A percentile compares a stretch with the other conserved stretches of the same genome.
Conservation (phyloP, 2,888 invertebrate species). For the Cheilosia vernalis region DNA sequence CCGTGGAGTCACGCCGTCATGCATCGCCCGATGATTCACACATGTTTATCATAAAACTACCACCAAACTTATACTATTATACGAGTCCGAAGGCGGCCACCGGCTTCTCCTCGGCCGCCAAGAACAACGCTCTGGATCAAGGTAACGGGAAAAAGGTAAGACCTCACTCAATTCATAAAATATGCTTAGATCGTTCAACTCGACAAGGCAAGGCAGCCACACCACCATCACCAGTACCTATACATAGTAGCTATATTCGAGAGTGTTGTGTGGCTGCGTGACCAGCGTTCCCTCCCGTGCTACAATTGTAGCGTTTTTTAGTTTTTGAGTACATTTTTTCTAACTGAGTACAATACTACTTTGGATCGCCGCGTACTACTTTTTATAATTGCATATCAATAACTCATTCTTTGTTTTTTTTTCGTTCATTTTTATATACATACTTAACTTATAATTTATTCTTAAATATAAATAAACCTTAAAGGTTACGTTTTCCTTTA, state of each 20-base stretch:
- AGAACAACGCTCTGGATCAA: constrained; percentile 77
- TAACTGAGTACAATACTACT: no score
- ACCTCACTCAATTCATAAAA: constrained; percentile 71
- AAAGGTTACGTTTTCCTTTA: no score
- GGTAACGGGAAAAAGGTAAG: constrained; percentile 83
- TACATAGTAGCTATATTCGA: not conserved
- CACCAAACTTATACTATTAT: constrained; percentile 93
- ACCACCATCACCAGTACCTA: not conserved
- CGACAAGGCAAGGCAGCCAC: constrained; percentile 13
- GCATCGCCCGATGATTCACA: constrained; percentile 90
- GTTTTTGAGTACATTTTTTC: no score
- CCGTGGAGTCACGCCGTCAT: constrained; percentile 89
- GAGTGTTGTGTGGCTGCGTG: constrained; percentile 4
- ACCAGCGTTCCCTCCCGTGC: no score
- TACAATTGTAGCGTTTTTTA: no score
- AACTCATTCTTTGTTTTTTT: no score
- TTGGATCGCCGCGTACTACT: no score
- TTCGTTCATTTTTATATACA: no score
- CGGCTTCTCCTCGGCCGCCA: constrained; percentile 81
- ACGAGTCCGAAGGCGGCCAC: constrained; percentile 86
- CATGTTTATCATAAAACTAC: constrained; percentile 93
- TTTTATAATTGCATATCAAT: no score
- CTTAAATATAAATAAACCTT: no score
- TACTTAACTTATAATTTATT: no score
- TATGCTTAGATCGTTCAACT: constrained; percentile 65